Percentiles rank a stretch among this genome's conserved stretches.
Conservation (phyloP, 1,140 invertebrate species). For the Brachionus manjavacas region DNA sequence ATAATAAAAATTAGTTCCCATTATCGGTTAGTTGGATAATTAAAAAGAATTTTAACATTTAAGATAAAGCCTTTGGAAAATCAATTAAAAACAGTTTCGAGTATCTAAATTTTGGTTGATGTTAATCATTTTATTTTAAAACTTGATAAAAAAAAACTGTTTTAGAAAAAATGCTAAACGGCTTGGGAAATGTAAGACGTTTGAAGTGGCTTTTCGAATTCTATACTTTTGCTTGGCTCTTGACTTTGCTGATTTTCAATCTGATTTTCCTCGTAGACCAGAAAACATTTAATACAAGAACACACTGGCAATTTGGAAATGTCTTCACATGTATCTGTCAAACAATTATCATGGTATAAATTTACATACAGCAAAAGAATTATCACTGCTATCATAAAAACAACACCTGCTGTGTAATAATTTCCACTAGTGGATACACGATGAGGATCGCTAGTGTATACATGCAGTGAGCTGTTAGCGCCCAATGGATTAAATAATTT, state of each 20-base stretch:
- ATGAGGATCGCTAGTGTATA: not conserved
- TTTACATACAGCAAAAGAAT: slow-evolving; percentile 38
- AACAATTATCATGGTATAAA: slow-evolving; percentile 27
- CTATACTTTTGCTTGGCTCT: not conserved
- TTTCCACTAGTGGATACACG: not conserved
- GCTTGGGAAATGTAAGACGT: not conserved
- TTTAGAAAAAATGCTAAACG: not conserved
- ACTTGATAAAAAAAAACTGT: not conserved
- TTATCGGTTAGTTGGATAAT: not conserved
- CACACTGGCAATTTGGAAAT: not conserved
- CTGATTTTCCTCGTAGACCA: not conserved
- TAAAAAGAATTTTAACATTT: not conserved
- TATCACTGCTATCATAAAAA: slow-evolving; percentile 31
- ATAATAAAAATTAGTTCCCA: not conserved
- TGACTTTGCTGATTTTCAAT: not conserved
- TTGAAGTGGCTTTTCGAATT: not conserved
- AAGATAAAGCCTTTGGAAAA: not conserved
- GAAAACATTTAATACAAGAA: not conserved
- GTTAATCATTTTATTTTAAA: not conserved
- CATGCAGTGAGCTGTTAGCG: not conserved
- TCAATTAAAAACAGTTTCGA: not conserved
- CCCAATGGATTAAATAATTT: not conserved
- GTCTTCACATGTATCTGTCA: not conserved
- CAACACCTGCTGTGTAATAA: slow-evolving; percentile 25
- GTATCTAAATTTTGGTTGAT: not conserved